phyloP scores from a whole-genome alignment of 2,113 vertebrate species.

The Periophthalmus modestus region DNA sequence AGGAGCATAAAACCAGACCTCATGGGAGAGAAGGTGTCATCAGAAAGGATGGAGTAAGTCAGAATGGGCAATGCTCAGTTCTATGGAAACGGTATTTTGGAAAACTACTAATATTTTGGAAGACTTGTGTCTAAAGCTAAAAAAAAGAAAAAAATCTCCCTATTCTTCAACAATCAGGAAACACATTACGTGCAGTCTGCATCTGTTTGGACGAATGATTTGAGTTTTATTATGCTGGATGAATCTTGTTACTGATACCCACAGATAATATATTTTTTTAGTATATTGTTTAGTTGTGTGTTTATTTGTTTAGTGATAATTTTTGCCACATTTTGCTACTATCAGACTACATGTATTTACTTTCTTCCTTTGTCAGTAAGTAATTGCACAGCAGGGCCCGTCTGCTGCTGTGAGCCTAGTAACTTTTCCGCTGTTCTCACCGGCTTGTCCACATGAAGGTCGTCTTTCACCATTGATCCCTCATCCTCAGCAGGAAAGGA shows the following conservation, averaged over 20 bases:
- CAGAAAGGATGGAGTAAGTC: constrained; percentile 23
- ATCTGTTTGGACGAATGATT: background rate
- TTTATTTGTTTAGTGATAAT: too few species aligned
- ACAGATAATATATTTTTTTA: background rate
- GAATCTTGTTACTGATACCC: background rate
- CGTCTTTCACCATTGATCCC: constrained; percentile 60
- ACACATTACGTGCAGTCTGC: background rate
- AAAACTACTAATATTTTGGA: too few species aligned
- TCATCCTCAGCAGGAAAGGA: constrained; percentile 55
- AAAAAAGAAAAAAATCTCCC: too few species aligned
- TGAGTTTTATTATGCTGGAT: too few species aligned
- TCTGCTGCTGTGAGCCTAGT: background rate
- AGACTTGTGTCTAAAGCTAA: too few species aligned
- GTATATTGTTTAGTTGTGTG: too few species aligned
- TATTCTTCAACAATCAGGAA: background rate
- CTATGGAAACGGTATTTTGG: too few species aligned
- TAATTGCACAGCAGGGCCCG: background rate
- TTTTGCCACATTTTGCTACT: background rate
- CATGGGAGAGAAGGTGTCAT: constrained; percentile 10
- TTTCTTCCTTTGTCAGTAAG: background rate
- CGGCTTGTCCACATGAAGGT: constrained; percentile 21
- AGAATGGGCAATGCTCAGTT: constrained; percentile 1
- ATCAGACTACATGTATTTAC: too few species aligned
- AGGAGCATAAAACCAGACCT: constrained; percentile 5
- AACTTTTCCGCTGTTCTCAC: constrained; percentile 2